Conservation (phyloP, 1,140 invertebrate species). For the Neodiprion lecontei region DNA sequence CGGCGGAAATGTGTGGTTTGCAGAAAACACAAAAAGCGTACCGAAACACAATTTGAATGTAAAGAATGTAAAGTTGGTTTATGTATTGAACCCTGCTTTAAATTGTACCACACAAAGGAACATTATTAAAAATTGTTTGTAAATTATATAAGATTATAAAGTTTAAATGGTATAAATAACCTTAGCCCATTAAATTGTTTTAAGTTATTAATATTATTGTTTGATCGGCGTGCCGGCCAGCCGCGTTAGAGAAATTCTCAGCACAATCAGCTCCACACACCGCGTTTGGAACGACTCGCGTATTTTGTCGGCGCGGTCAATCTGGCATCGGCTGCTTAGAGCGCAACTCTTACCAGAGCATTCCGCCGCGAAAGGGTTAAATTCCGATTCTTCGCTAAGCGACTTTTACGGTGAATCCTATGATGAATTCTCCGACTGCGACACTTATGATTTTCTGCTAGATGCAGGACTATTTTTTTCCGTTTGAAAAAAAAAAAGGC, state of each 20-base stretch:
- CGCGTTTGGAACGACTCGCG: neutral
- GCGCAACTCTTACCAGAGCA: conserved; percentile 7
- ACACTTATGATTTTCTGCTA: too few species aligned
- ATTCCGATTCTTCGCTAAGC: too few species aligned
- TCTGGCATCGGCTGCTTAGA: neutral
- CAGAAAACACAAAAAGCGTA: conserved; percentile 22
- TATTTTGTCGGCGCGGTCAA: too few species aligned
- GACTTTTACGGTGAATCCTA: too few species aligned
- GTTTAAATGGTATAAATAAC: neutral
- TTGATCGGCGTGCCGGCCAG: conserved; percentile 12
- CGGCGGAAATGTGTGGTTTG: conserved; percentile 25
- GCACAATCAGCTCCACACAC: conserved; percentile 15
- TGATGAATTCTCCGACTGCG: too few species aligned
- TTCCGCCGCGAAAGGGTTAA: neutral
- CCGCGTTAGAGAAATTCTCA: conserved; percentile 14
- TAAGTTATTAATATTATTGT: conserved; percentile 22
- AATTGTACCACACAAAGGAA: conserved; percentile 26
- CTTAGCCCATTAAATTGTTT: conserved; percentile 14
- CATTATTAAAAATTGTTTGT: conserved; percentile 16
- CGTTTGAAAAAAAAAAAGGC: too few species aligned
- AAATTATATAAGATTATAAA: neutral
- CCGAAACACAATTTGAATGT: conserved; percentile 27
- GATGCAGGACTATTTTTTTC: too few species aligned
- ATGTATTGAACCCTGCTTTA: conserved; percentile 27
- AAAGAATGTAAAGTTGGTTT: conserved; percentile 21